Base-by-base conservation (phyloP, 2,113 vertebrate genomes). In the Cololabis saira region DNA sequence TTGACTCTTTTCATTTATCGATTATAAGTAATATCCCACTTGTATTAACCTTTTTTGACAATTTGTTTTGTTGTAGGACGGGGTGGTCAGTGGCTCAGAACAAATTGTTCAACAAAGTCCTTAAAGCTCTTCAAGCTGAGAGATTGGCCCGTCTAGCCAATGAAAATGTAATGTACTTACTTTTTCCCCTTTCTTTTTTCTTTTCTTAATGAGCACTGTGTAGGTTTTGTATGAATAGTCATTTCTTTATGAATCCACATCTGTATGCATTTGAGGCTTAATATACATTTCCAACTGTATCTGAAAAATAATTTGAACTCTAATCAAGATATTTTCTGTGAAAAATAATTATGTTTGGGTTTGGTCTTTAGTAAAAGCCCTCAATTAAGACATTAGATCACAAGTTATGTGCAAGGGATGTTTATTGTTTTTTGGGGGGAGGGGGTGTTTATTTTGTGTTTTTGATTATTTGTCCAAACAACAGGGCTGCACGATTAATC, bases 21-120 rank as follows among this genome's bases (percentile, higher is more conserved):
- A 47, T 5, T 4, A 19, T 22, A 14, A 49, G 9, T 42, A 42
- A 61, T 17, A 10, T 51, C 1, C 33, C n/a, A 1, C 0, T 43
- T 55, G 6, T 12, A 22, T 2, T 57, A 5, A 22, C 5, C 57
- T 18, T 10, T 57, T 68, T 67, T 70, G 21, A 83, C 19, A 9
- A 61, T 6, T 7, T 64, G 6, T 7, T 6, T 50, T 67, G 10
- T 60, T 71, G 74, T 78, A 99, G 97, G 92, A 90, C 93, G 8
- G 97, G 96, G n/a, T 99, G 98, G 98, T 97, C 95, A 0, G 64
- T 95, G 82, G 90, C 94, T 11, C 98, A 99, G 88, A 99, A 96
- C 90, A 99, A 99, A 78, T 91, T 99, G 0, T 99, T 99, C 72
- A 99, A 98, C 81, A 99, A 99, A 91, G 96, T 98, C 47, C 92